phyloP scores from a whole-genome alignment of 2,113 vertebrate genomes.

The Vicugna pacos region DNA sequence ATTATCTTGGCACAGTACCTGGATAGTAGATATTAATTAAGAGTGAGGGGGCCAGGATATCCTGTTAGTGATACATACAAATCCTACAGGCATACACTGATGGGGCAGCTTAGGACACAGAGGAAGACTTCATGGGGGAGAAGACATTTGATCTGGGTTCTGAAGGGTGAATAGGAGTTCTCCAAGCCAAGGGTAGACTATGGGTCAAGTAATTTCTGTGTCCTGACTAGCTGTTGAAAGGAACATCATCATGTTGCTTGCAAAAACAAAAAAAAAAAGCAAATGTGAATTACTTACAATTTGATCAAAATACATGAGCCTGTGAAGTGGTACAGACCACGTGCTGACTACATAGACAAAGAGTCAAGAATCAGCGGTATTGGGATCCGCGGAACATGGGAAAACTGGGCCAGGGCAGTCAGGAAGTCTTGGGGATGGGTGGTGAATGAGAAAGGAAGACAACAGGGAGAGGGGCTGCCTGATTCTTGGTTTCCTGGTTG shows the following conservation, averaged over 20 bases:
- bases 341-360: no score
- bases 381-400: not conserved
- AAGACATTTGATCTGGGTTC: not conserved
- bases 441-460: not conserved
- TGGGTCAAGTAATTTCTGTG: not conserved
- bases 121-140: not conserved
- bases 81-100: not conserved
- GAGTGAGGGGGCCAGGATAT: not conserved
- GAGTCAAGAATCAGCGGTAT: not conserved
- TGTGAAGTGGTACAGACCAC: no score
- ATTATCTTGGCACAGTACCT: not conserved
- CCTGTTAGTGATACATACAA: not conserved
- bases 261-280: not conserved
- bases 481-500: not conserved
- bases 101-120: not conserved
- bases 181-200: not conserved
- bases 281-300: not conserved
- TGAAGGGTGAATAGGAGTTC: conserved; percentile 38
- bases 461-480: not conserved
- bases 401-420: not conserved
- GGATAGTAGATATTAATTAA: not conserved
- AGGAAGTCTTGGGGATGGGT: not conserved
- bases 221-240: not conserved
- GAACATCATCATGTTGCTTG: not conserved
- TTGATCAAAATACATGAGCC: not conserved